Conservation (phyloP, 64 coral and sea anemone genomes). For the Trachythela sp. region DNA sequence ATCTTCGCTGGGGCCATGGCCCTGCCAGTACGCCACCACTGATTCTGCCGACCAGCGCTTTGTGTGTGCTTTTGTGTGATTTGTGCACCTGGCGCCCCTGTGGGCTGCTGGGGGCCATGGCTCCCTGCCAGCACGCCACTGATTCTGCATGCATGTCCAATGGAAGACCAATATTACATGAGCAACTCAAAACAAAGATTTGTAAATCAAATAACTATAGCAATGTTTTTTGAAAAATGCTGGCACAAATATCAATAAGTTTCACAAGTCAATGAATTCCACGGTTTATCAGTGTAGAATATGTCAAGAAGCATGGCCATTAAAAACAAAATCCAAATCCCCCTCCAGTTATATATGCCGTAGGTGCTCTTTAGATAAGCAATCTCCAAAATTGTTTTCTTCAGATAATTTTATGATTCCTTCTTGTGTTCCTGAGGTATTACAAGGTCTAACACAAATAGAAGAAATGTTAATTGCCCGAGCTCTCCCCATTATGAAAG, state of each 20-base stretch:
- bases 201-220: neutral
- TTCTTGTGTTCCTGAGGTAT: neutral
- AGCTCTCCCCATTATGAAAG: conserved; percentile 26
- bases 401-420: conserved; percentile 19
- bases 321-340: conserved; percentile 5
- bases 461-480: conserved; percentile 3
- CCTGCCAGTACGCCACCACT: too few relatives aligned
- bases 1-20: too few relatives aligned
- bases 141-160: neutral
- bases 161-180: neutral
- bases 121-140: too few relatives aligned
- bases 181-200: neutral
- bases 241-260: conserved; percentile 10
- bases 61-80: too few relatives aligned
- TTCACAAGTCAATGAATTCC: conserved; percentile 13
- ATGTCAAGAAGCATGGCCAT: conserved; percentile 22
- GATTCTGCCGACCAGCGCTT: too few relatives aligned
- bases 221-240: neutral
- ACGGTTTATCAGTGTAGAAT: conserved; percentile 18
- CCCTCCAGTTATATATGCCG: neutral
- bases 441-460: conserved; percentile 18
- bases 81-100: too few relatives aligned
- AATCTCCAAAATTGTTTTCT: conserved; percentile 22
- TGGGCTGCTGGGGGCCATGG: too few relatives aligned
- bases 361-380: conserved; percentile 4